Base-by-base conservation (phyloP, 2,888 invertebrate species). In the Encarsia formosa region DNA sequence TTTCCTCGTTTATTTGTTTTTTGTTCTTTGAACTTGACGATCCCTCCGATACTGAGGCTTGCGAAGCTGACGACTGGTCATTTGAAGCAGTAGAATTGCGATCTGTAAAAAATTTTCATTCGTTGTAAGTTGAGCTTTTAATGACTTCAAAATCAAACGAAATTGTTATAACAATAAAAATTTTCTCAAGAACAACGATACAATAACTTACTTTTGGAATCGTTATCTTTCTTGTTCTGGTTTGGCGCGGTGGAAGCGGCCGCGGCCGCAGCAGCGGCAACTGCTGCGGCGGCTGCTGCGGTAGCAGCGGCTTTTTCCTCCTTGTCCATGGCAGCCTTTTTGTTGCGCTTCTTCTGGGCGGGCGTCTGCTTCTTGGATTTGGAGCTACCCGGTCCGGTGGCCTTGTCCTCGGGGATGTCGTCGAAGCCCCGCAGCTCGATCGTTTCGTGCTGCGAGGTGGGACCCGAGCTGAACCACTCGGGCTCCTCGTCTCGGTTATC, bases 371-470 rank as follows among this genome's bases (percentile, higher is more conserved):
- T 76, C 57, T 78, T 77, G 41, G 56, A 60, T 52, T 67, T 69
- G 45, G 54, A 53, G 47, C 61, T 58, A 50, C 57, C 52, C 31
- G 57, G 63, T 38, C 37, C 61, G 8, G 61, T 55, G 2, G 48
- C 64, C 52, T 66, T 75, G 34, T 77, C 75, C 31, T 72, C 76
- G 1, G 84, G 82, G 58, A 70, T 66, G 54, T 88, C 91, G 64
- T 95, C 93, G 75, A 96, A 96, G 16, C 96, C 96, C 41, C 88
- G 85, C 63, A 96, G 78, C 74, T 96, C 96, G 64, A 96, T 96
- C 31, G 91, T 92, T 65, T 96, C 96, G 67, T 86, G 78, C 70
- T 93, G 90, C 56, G 93, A 93, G 56, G 88, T 87, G 39, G 95
- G 95, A 38, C 94, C 95, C 54, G 86, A 86, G 65, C 87, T 88